Conservation (phyloP, 1,140 invertebrate species). For the Drosophila auraria region DNA sequence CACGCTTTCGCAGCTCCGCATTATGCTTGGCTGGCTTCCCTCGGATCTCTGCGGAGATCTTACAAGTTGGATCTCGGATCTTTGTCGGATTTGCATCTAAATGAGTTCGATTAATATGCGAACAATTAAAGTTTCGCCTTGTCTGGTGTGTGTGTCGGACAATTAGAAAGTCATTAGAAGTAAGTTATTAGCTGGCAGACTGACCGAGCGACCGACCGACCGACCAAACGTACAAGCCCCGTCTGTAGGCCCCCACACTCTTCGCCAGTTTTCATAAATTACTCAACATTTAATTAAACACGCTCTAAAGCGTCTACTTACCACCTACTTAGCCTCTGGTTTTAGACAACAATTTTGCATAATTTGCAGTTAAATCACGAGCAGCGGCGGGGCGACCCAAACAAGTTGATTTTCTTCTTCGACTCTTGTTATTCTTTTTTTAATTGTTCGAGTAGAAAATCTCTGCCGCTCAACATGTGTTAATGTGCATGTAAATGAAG, state of each 20-base stretch:
- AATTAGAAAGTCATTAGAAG: conserved; percentile 81
- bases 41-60: conserved; percentile 18
- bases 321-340: conserved; percentile 80
- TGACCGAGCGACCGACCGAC: neutral
- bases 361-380: conserved; percentile 78
- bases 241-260: neutral
- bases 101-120: conserved; percentile 80
- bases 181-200: conserved; percentile 68
- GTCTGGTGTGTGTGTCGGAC: conserved; percentile 61
- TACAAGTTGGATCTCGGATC: conserved; percentile 6
- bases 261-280: conserved; percentile 72
- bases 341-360: conserved; percentile 83
- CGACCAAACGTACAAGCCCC: too few species aligned
- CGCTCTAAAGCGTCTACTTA: conserved; percentile 82
- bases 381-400: conserved; percentile 22
- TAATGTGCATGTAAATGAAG: conserved; percentile 61
- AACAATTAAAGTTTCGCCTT: conserved; percentile 72
- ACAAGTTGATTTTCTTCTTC: conserved; percentile 66
- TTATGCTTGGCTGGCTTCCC: conserved; percentile 36
- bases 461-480: conserved; percentile 53
- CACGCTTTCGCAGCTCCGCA: conserved; percentile 58
- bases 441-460: conserved; percentile 54
- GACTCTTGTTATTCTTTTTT: conserved; percentile 21
- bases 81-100: conserved; percentile 70
- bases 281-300: conserved; percentile 84